Base-by-base conservation (phyloP, 30 jellyfish, hydroid and myxozoan genomes). In the Cassiopea xamachana region DNA sequence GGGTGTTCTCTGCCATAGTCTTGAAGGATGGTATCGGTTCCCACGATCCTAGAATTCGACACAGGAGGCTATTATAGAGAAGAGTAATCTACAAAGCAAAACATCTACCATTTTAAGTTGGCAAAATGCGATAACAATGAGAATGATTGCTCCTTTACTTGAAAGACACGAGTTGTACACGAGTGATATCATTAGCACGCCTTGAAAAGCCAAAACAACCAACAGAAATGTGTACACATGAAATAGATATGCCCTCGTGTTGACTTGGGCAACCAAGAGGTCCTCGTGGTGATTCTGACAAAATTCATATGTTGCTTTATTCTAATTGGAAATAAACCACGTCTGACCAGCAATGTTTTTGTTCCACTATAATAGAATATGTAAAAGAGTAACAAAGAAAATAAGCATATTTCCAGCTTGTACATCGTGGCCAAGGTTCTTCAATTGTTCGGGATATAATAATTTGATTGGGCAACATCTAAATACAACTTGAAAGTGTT, bases 31-130 rank as follows among this genome's bases (percentile, higher is more conserved):
- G 15, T 50, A 79, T 39, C 18, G 44, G 68, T 78, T 75, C 84
- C 84, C 89, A 87, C 89, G 94, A 70, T 59, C 82, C 59, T 55
- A 48, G 75, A 69, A 61, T 4, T 75, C 64, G 47, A 48, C 94
- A 77, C 94, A 87, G 94, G 94, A 87, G 94, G 94, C 94, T 77
- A 62, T 87, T 87, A 87, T 87, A 77, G 94, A 59, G 88, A 84
- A 84, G 61, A 69, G 71, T 79, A 84, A 84, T 84, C 76, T 58
- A 46, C 44, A 72, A 84, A 84, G 76, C 77, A 84, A 84, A 84
- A 84, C 92, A 84, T 68, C 79, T 39, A 67, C 83, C 92, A 7
- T 71, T 71, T 84, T 84, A 60, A 69, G 92, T 84, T 49, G 46
- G 92, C 69, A 69, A 58, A 10, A 48, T 27, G 83, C 80, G 92